Conservation (phyloP, 2,113 vertebrate genomes). For the Tyto alba region DNA sequence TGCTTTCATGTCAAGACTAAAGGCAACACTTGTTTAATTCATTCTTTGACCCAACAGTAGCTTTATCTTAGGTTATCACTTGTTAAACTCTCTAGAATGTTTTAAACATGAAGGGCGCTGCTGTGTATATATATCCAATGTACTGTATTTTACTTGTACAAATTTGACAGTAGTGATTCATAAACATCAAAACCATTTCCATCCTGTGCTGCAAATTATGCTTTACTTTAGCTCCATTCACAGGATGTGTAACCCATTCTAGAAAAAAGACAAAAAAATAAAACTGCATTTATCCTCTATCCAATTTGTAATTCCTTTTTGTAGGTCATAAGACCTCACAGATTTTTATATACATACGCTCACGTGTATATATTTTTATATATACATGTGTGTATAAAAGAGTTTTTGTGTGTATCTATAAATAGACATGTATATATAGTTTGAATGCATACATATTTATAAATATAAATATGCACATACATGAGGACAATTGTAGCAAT, state of each 20-base stretch:
- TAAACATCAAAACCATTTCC: constrained; percentile 55
- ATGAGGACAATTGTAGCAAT: not conserved
- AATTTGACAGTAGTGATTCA: constrained; percentile 58
- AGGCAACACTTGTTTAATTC: constrained; percentile 67
- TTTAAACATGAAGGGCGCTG: constrained; percentile 60
- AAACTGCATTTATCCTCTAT: not conserved
- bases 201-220: constrained; percentile 22
- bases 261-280: not conserved
- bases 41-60: constrained; percentile 61
- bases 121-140: constrained; percentile 38
- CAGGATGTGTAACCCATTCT: not conserved
- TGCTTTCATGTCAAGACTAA: constrained; percentile 68
- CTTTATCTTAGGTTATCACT: constrained; percentile 69
- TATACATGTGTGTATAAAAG: not conserved
- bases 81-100: constrained; percentile 59
- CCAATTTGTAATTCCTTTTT: not conserved
- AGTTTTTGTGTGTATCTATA: not conserved
- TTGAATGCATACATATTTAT: not conserved
- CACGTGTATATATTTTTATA: not conserved
- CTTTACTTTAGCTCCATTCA: not conserved
- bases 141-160: constrained; percentile 41
- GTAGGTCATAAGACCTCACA: not conserved
- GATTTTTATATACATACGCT: not conserved
- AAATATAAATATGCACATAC: not conserved
- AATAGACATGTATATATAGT: not conserved